These are phyloP conservation scores for Thelaira solivaga DNA, from an alignment of 2,888 invertebrate species.

Conservation along the genomic window DNA sequence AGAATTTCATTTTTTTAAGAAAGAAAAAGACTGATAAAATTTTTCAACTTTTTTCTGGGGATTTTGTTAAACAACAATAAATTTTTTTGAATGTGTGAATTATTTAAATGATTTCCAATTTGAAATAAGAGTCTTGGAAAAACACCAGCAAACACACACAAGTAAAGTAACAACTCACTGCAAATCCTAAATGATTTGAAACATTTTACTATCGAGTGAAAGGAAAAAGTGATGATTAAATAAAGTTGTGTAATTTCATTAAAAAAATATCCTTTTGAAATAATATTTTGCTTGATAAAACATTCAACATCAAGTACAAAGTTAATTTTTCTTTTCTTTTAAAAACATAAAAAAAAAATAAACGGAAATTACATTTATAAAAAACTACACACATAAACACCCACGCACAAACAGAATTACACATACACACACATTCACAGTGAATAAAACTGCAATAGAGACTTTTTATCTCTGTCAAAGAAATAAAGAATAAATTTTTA, in stretches of 20 bases:
- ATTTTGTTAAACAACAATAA: no score
- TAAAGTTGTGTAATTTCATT: conserved; percentile 25
- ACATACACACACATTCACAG: not conserved
- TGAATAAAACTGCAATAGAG: conserved; percentile 5
- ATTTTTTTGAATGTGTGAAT: no score
- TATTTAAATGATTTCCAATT: no score
- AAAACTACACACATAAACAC: not conserved
- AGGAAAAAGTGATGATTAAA: no score
- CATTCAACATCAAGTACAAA: conserved; percentile 4
- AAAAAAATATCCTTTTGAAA: conserved; percentile 32
- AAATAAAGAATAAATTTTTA: conserved; percentile 51
- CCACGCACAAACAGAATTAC: not conserved
- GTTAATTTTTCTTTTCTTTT: conserved; percentile 24
- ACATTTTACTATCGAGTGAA: conserved; percentile 8
- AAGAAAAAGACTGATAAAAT: no score
- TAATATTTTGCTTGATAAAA: conserved; percentile 20
- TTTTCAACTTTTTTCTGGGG: no score
- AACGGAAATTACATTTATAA: conserved; percentile 12
- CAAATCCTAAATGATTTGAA: not conserved
- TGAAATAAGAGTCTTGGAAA: no score
- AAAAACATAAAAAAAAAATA: no score
- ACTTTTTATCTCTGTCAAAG: conserved; percentile 44
- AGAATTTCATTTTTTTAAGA: no score
- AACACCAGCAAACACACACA: not conserved
- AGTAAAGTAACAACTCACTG: not conserved